phyloP scores from a whole-genome alignment of 1,140 invertebrate genomes.

The Drosophila navojoa region DNA sequence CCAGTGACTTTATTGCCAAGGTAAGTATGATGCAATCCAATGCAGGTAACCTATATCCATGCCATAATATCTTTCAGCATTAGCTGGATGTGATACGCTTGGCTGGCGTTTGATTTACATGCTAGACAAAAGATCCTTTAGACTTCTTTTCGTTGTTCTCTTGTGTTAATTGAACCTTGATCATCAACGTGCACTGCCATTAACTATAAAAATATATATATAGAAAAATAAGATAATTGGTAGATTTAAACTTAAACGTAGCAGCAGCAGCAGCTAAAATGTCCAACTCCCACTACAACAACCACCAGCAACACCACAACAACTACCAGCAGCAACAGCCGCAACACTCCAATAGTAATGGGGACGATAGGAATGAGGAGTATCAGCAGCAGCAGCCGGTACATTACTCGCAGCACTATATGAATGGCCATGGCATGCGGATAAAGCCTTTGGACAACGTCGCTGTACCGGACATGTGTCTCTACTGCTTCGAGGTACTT shows the following conservation, averaged over 20 bases:
- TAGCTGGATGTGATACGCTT: constrained; percentile 54
- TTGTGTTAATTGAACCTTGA: constrained; percentile 72
- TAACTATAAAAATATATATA: constrained; percentile 63
- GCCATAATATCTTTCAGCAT: constrained; percentile 32
- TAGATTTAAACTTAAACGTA: constrained; percentile 47
- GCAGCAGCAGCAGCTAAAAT: constrained; percentile 44
- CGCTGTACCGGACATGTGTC: constrained; percentile 97
- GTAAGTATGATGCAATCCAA: constrained; percentile 7
- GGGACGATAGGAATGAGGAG: constrained; percentile 52
- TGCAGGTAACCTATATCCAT: background rate
- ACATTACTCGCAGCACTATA: constrained; percentile 63
- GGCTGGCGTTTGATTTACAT: constrained; percentile 63
- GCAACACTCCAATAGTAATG: constrained; percentile 61
- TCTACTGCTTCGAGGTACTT: constrained; percentile 99
- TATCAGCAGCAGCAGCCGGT: constrained; percentile 68
- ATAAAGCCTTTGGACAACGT: constrained; percentile 85
- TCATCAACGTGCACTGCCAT: constrained; percentile 80
- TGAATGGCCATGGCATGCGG: constrained; percentile 66
- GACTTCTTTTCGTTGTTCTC: constrained; percentile 62
- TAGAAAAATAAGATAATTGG: constrained; percentile 54
- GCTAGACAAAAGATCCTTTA: constrained; percentile 44
- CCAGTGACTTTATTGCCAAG: constrained; percentile 47
- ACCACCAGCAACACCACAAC: constrained; percentile 60
- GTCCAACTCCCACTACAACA: constrained; percentile 76
- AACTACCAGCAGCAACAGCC: constrained; percentile 64